Conservation (phyloP, 1,140 invertebrate genomes). For the Andrena cerasifolii region DNA sequence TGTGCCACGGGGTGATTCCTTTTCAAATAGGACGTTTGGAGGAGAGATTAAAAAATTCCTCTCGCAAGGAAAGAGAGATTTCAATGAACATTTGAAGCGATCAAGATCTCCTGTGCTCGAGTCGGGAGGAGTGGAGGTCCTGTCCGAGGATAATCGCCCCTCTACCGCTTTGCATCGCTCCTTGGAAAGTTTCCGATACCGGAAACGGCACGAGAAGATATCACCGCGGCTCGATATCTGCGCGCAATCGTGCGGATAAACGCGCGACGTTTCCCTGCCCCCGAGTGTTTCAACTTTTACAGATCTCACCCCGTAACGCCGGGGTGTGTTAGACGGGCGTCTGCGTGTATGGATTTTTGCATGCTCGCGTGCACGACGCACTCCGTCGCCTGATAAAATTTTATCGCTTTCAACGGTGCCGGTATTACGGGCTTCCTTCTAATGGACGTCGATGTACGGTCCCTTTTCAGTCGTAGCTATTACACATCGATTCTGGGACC, state of each 20-base stretch:
- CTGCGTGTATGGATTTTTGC: constrained; percentile 47
- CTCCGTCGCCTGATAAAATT: constrained; percentile 36
- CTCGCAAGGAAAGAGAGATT: too few relatives aligned
- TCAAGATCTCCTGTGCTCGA: not conserved
- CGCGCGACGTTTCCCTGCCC: constrained; percentile 30
- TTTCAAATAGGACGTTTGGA: too few relatives aligned
- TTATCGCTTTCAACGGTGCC: constrained; percentile 41
- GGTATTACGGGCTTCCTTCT: constrained; percentile 7
- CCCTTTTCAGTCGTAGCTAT: not conserved
- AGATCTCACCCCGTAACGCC: constrained; percentile 30
- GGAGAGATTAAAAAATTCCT: too few relatives aligned
- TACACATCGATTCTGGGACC: not conserved
- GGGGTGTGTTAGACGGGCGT: constrained; percentile 24
- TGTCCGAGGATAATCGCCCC: constrained; percentile 28
- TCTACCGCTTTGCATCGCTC: not conserved
- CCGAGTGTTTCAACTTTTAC: constrained; percentile 52
- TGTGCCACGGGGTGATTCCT: too few relatives aligned
- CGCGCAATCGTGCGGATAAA: constrained; percentile 54
- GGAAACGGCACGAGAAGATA: constrained; percentile 44
- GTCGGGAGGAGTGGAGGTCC: not conserved
- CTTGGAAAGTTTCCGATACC: constrained; percentile 21
- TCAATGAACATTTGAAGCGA: too few relatives aligned
- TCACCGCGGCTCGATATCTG: constrained; percentile 38
- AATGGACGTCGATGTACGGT: not conserved
- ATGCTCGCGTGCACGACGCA: constrained; percentile 25